Percentiles rank a stretch among this genome's conserved stretches.
phyloP scores from a whole-genome alignment of 2,113 vertebrate species.

The Sisor rabdophorus region DNA sequence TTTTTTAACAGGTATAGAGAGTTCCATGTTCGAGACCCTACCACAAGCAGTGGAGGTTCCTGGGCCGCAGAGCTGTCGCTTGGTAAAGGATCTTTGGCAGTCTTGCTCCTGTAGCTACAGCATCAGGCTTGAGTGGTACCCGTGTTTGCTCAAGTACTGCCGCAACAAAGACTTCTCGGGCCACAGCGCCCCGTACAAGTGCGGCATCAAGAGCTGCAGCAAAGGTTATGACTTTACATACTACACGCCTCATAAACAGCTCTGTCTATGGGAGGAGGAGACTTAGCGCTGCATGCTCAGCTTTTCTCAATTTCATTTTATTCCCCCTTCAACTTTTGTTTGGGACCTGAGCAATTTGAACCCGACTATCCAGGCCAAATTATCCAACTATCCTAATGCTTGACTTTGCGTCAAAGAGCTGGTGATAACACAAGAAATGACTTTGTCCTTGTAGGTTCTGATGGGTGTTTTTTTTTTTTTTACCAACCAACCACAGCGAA shows the following conservation, averaged over 20 bases:
- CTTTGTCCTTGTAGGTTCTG: neutral
- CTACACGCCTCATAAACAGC: conserved; percentile 84
- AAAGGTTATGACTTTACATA: conserved; percentile 88
- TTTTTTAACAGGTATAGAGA: conserved; percentile 74
- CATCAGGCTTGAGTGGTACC: conserved; percentile 92
- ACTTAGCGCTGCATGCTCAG: conserved; percentile 64
- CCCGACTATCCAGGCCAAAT: neutral
- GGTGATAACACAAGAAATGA: neutral
- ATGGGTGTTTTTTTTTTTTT: neutral
- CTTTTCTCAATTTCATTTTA: neutral
- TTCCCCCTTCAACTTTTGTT: neutral
- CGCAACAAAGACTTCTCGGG: conserved; percentile 75
- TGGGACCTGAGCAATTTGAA: neutral
- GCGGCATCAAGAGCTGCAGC: conserved; percentile 96
- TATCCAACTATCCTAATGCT: too few relatives aligned
- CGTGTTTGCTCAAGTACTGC: conserved; percentile 94
- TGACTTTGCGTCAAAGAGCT: neutral
- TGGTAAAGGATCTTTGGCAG: conserved; percentile 75
- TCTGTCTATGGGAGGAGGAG: conserved; percentile 94
- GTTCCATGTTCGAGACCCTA: conserved; percentile 84
- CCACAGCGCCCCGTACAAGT: conserved; percentile 85
- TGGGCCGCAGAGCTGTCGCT: conserved; percentile 72
- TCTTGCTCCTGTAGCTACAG: conserved; percentile 84
- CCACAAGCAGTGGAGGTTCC: conserved; percentile 68
- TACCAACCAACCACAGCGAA: neutral